phyloP scores from a whole-genome alignment of 2,888 invertebrate genomes.

The Chymomyza caudatula region DNA sequence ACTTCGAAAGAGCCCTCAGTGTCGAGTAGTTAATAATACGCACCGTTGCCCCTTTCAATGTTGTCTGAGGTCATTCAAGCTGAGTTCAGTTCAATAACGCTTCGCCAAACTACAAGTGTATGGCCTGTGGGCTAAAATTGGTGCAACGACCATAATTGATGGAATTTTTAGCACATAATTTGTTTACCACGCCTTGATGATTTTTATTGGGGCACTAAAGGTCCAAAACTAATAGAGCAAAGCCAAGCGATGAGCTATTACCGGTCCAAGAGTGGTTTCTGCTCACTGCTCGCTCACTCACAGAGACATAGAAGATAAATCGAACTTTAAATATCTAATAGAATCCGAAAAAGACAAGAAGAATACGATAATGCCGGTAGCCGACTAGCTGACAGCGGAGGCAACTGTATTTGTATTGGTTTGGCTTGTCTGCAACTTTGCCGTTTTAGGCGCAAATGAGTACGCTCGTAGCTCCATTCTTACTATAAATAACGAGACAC shows the following conservation, averaged over 20 bases:
- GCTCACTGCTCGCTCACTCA: background rate
- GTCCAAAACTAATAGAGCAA: background rate
- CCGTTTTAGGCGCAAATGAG: constrained; percentile 39
- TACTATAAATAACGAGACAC: constrained; percentile 66
- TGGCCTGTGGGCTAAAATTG: constrained; percentile 15
- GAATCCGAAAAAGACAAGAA: constrained; percentile 51
- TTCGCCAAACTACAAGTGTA: background rate
- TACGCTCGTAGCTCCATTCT: constrained; percentile 9
- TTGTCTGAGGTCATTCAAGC: constrained; percentile 20
- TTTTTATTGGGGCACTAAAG: background rate
- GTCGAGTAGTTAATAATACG: constrained; percentile 18
- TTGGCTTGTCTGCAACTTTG: constrained; percentile 17
- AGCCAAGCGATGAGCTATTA: too few species aligned
- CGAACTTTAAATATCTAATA: constrained; percentile 59
- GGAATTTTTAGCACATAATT: background rate
- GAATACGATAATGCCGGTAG: constrained; percentile 39
- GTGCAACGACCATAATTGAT: constrained; percentile 10
- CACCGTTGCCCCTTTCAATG: constrained; percentile 50
- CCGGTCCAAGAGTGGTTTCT: background rate
- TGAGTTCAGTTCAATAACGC: constrained; percentile 2
- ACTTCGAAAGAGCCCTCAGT: constrained; percentile 32
- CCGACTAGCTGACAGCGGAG: constrained; percentile 9
- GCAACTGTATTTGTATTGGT: constrained; percentile 4
- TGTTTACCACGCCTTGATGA: background rate
- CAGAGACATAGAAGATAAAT: constrained; percentile 47